These are phyloP conservation scores for Brachypalpus laphriformis DNA, from an alignment of 2,888 invertebrate genomes.

Conservation along the genomic window DNA sequence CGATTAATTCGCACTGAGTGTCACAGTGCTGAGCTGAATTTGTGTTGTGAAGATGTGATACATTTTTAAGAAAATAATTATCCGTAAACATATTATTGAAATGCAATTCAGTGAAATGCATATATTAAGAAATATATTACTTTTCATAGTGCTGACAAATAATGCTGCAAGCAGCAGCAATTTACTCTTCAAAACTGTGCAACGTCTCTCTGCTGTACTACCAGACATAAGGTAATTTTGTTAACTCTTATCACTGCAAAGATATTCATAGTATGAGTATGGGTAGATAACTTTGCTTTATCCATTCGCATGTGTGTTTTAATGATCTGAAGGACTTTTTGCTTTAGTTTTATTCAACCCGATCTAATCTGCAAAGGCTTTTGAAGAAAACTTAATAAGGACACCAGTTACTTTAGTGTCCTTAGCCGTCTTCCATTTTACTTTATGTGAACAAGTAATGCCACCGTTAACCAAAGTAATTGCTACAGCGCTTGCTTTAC, in stretches of 20 bases:
- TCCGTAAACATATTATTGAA: not conserved
- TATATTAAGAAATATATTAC: constrained; percentile 4
- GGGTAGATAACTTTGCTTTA: not conserved
- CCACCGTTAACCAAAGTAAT: too few species aligned
- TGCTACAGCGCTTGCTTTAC: too few species aligned
- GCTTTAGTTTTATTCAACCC: not conserved
- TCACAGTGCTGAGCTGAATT: not conserved
- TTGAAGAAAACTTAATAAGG: too few species aligned
- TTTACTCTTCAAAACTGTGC: not conserved
- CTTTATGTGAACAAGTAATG: too few species aligned
- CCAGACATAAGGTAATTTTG: constrained; percentile 22
- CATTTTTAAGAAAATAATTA: not conserved
- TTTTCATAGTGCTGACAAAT: constrained; percentile 9
- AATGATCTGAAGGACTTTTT: not conserved
- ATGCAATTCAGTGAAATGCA: constrained; percentile 42
- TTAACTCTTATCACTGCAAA: not conserved
- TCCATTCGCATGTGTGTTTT: not conserved
- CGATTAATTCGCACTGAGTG: not conserved
- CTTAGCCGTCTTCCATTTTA: too few species aligned
- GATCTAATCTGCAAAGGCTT: not conserved
- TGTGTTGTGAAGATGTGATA: constrained; percentile 24
- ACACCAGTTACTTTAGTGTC: too few species aligned
- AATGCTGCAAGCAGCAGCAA: not conserved
- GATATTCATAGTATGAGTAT: not conserved
- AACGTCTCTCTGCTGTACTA: not conserved